Conservation (phyloP, 2,113 vertebrate species). For the Vanacampus margaritifer region DNA sequence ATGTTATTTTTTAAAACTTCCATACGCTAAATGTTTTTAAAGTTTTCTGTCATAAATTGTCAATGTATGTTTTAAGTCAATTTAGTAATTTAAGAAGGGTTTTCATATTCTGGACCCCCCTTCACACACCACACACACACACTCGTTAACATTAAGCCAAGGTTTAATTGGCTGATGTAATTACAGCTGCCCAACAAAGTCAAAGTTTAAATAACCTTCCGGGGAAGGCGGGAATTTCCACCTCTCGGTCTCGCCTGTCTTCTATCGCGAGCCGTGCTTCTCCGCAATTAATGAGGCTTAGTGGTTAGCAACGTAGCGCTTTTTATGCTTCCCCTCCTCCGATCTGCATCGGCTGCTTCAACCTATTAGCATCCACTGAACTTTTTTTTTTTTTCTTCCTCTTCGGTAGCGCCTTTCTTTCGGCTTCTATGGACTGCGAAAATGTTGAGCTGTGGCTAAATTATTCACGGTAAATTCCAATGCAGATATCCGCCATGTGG, state of each 20-base stretch:
- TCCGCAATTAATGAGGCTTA: conserved; percentile 35
- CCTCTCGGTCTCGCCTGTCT: conserved; percentile 22
- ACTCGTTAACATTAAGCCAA: conserved; percentile 42
- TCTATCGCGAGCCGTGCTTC: neutral
- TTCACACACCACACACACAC: neutral
- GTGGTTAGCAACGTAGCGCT: conserved; percentile 7
- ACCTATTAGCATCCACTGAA: conserved; percentile 4
- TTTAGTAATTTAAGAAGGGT: too few species aligned
- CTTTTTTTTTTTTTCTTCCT: neutral
- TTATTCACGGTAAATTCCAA: neutral
- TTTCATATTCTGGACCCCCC: too few species aligned
- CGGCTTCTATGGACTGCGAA: neutral
- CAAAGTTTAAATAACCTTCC: conserved; percentile 69
- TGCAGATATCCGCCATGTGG: too few species aligned
- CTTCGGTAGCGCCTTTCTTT: neutral
- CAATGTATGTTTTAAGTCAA: too few species aligned
- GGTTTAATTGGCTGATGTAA: conserved; percentile 66
- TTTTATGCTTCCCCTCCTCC: conserved; percentile 10
- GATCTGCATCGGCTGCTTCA: neutral
- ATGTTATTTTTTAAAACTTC: too few species aligned
- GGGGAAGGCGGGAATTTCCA: conserved; percentile 46
- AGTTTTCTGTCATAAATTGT: too few species aligned
- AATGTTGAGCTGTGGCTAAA: neutral
- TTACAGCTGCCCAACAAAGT: conserved; percentile 63
- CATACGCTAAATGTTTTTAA: too few species aligned